A percentile compares a stretch with the other conserved stretches of the same genome.
Evolutionary conservation across 2,797 vertebrate genomes (phyloP).

Genomic region (Miichthys miiuy): DNA sequence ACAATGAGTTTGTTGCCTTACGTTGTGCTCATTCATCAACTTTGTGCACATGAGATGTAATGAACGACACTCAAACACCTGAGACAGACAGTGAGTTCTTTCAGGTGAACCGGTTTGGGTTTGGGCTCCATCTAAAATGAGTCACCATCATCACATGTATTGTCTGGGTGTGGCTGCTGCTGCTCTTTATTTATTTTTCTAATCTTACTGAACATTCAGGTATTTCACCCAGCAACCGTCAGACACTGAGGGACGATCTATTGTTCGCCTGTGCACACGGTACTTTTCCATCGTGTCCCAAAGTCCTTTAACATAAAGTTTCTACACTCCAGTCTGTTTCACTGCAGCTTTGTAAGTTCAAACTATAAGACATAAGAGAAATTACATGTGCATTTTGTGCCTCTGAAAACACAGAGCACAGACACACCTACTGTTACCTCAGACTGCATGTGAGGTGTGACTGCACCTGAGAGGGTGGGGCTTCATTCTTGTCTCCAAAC

Average conservation of each 20-base stretch:
- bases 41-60: neutral
- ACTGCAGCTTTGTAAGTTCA: neutral
- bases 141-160: neutral
- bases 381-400: neutral
- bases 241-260: too few species aligned
- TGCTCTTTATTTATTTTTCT: neutral
- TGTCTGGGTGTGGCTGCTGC: neutral
- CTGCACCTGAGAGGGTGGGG: constrained; percentile 42
- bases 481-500: constrained; percentile 35
- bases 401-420: neutral
- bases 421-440: constrained; percentile 30
- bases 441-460: neutral
- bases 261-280: neutral
- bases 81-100: neutral
- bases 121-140: neutral
- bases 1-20: neutral
- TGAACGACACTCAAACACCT: neutral
- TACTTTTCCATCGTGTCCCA: constrained; percentile 3
- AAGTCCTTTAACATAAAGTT: neutral
- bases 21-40: neutral
- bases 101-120: neutral
- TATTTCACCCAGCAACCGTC: neutral
- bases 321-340: neutral
- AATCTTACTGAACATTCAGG: neutral
- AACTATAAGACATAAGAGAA: neutral